These are phyloP conservation scores for Vesta saturnalis DNA, from an alignment of 2,888 invertebrate species.

Conservation along the genomic window DNA sequence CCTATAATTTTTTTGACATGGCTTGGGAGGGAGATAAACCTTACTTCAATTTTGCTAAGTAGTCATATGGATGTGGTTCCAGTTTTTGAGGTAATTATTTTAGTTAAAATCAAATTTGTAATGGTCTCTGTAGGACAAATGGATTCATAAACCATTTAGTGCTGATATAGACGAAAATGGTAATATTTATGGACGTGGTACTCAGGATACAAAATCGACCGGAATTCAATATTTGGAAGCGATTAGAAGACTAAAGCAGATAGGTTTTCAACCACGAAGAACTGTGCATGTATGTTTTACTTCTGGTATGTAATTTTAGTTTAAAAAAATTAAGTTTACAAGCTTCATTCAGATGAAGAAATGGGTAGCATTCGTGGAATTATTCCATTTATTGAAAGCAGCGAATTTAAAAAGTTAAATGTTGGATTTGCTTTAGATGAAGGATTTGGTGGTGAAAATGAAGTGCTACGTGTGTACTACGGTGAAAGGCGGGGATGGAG, in stretches of 20 bases:
- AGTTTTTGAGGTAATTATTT: not conserved
- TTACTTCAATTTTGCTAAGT: not conserved
- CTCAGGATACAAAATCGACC: not conserved
- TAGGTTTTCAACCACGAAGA: not conserved
- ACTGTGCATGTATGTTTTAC: not conserved
- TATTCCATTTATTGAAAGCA: not conserved
- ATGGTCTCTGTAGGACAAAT: not conserved
- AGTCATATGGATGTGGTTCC: slow-evolving; percentile 5
- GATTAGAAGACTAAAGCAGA: not conserved
- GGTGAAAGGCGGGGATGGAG: not conserved
- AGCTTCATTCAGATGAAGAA: not conserved
- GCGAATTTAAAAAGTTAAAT: not conserved
- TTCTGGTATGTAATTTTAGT: not conserved
- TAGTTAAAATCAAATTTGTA: not conserved
- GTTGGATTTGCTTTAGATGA: slow-evolving; percentile 5
- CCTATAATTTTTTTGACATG: not conserved
- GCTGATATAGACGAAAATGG: not conserved
- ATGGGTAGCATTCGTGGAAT: not conserved
- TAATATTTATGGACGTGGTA: not conserved
- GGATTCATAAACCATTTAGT: not conserved
- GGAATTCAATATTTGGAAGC: not conserved
- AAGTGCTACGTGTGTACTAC: not conserved
- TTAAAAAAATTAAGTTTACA: not conserved
- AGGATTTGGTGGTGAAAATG: not conserved
- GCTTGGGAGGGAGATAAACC: not conserved